Evolutionary conservation across 1,140 invertebrate species (phyloP).

Genomic region (Cotesia typhae): DNA sequence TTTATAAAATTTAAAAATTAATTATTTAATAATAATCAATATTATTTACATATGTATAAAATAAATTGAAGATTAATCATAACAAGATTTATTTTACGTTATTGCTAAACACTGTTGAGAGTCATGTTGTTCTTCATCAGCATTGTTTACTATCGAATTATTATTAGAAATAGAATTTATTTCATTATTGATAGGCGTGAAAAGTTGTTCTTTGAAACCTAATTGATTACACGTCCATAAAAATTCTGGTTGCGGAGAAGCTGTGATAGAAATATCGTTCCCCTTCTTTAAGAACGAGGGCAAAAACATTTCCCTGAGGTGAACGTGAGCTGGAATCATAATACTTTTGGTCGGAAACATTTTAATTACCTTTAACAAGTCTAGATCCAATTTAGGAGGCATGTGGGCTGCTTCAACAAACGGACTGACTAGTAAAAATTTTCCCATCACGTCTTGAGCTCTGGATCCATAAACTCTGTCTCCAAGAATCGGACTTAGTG

Average conservation of each 20-base stretch:
- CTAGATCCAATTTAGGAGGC: constrained; percentile 44
- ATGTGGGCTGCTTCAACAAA: constrained; percentile 43
- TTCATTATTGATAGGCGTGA: background rate
- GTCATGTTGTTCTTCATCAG: background rate
- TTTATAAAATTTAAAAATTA: constrained; percentile 24
- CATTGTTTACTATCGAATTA: background rate
- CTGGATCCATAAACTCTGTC: constrained; percentile 60
- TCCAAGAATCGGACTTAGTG: constrained; percentile 62
- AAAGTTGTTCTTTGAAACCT: constrained; percentile 41
- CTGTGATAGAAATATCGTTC: constrained; percentile 50
- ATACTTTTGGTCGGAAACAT: constrained; percentile 37
- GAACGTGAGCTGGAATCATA: constrained; percentile 62
- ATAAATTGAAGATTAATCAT: constrained; percentile 19
- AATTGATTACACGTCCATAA: constrained; percentile 57
- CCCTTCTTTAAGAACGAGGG: constrained; percentile 37
- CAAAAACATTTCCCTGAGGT: constrained; percentile 51
- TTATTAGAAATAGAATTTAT: background rate
- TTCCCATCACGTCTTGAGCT: constrained; percentile 54
- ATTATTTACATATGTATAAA: constrained; percentile 12
- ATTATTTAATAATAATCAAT: constrained; percentile 24
- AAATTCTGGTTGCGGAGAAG: constrained; percentile 56
- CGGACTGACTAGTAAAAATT: constrained; percentile 53
- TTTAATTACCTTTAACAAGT: constrained; percentile 44
- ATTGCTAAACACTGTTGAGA: background rate
- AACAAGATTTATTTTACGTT: constrained; percentile 18